A percentile compares a stretch with the other conserved stretches of the same genome.
Conservation (phyloP, 1,140 invertebrate genomes). For the Polyergus mexicanus region DNA sequence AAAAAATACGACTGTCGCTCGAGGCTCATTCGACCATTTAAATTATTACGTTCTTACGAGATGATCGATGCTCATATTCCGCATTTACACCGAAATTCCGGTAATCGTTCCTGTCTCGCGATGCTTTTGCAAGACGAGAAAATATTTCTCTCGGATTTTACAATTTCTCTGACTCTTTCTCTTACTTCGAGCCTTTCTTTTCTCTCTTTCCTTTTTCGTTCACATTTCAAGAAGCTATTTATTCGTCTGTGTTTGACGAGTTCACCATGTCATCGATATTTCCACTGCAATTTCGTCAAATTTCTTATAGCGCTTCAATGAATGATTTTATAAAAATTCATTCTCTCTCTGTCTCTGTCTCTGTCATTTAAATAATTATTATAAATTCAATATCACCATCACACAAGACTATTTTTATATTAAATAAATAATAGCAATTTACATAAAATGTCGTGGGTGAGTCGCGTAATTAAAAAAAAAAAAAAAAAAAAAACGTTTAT, state of each 20-base stretch:
- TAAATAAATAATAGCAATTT: constrained; percentile 20
- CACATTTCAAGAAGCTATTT: constrained; percentile 39
- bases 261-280: constrained; percentile 9
- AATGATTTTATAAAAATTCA: constrained; percentile 52
- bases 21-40: constrained; percentile 32
- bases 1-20: constrained; percentile 57
- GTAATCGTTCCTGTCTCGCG: constrained; percentile 58
- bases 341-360: constrained; percentile 20
- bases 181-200: background rate
- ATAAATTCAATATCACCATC: constrained; percentile 4
- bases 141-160: constrained; percentile 42
- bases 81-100: constrained; percentile 51
- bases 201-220: background rate
- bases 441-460: constrained; percentile 26
- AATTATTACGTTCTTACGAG: constrained; percentile 54
- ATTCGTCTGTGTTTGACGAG: constrained; percentile 37
- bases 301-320: constrained; percentile 36
- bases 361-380: background rate
- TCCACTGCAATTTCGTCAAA: constrained; percentile 14
- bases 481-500: constrained; percentile 41
- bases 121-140: constrained; percentile 37
- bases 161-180: constrained; percentile 8
- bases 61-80: constrained; percentile 61
- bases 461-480: background rate
- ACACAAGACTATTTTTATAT: constrained; percentile 1